Percentiles rank a stretch among this genome's conserved stretches.
Conservation (phyloP, 2,797 vertebrate species). For the Coreius guichenoti region DNA sequence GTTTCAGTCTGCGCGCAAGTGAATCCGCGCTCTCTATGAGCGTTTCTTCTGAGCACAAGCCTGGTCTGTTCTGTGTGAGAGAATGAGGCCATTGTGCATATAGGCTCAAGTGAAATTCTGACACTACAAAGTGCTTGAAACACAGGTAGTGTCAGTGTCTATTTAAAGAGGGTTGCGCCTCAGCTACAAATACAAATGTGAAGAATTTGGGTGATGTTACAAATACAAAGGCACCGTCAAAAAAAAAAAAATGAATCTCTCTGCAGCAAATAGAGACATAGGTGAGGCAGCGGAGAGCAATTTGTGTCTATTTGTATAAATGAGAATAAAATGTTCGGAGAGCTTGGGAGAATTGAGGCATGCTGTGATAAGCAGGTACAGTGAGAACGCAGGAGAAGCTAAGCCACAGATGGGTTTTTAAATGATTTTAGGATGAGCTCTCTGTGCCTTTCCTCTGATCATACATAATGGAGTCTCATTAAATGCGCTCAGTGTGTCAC, state of each 20-base stretch:
- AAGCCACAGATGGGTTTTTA: slow-evolving; percentile 44
- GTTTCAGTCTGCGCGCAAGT: slow-evolving; percentile 17
- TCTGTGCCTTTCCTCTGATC: slow-evolving; percentile 46
- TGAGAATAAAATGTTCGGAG: slow-evolving; percentile 38
- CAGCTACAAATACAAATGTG: neutral
- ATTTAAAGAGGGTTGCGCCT: slow-evolving; percentile 29
- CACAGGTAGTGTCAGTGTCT: slow-evolving; percentile 38
- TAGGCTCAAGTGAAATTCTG: slow-evolving; percentile 40
- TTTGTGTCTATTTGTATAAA: slow-evolving; percentile 42
- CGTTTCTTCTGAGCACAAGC: slow-evolving; percentile 20
- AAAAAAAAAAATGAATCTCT: slow-evolving; percentile 9
- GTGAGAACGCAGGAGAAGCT: slow-evolving; percentile 10
- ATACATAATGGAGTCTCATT: slow-evolving; percentile 60
- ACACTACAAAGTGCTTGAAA: slow-evolving; percentile 47
- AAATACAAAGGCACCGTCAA: slow-evolving; percentile 25
- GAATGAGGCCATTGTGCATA: slow-evolving; percentile 51
- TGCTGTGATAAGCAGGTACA: slow-evolving; percentile 48
- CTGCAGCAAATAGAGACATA: slow-evolving; percentile 32
- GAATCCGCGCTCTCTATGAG: neutral
- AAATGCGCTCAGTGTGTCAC: slow-evolving; percentile 48
- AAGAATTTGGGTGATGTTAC: slow-evolving; percentile 14
- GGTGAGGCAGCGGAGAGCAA: slow-evolving; percentile 19
- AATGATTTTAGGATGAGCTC: slow-evolving; percentile 54
- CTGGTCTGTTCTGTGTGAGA: slow-evolving; percentile 30
- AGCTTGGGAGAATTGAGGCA: slow-evolving; percentile 49